Base-by-base conservation (phyloP, 2,797 vertebrate genomes). In the Phyllotis vaccarum region DNA sequence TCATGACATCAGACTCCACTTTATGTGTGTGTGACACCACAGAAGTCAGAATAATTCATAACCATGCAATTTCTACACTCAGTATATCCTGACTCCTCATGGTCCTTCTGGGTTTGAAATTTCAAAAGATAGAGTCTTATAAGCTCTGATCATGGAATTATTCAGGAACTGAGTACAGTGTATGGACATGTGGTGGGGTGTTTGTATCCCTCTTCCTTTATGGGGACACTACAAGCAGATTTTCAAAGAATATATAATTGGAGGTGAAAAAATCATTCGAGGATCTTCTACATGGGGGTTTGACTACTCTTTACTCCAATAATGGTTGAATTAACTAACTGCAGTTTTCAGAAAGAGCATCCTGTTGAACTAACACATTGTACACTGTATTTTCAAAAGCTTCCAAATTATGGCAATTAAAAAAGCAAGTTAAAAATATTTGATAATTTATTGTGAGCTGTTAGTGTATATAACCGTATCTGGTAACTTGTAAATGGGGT, bases 391-490 rank as follows among this genome's bases (percentile, higher is more conserved):
- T 85, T 81, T 75, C 31, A 76, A 92, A 88, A 49, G 43, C n/a
- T 68, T 92, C 52, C 40, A 85, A 79, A 92, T 78, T 89, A 92
- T 31, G 40, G 64, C 19, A 74, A 78, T 90, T 46, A 74, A 81
- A 46, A 93, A 66, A 13, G 10, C 21, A 64, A 93, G 86, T 83
- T 43, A 74, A 66, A 90, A 16, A 52, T 80, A 7, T 1, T 75
- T 86, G 78, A 70, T 89, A 74, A 64, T 93, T 80, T 80, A 49
- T 58, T 62, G 10, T 37, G 14, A 86, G 13, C 13, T 80, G 8
- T 49, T n/a, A 27, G 14, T 40, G 13, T 66, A 8, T 11, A 70
- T 76, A 40, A 68, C 34, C 40, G 7, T 43, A 46, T 70, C 14
- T 43, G 11, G 1, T 43, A 72, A 60, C 22, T 40, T 46, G 17